These are phyloP conservation scores for Mustela lutreola DNA, from an alignment of 2,113 vertebrate species.

Conservation along the genomic window DNA sequence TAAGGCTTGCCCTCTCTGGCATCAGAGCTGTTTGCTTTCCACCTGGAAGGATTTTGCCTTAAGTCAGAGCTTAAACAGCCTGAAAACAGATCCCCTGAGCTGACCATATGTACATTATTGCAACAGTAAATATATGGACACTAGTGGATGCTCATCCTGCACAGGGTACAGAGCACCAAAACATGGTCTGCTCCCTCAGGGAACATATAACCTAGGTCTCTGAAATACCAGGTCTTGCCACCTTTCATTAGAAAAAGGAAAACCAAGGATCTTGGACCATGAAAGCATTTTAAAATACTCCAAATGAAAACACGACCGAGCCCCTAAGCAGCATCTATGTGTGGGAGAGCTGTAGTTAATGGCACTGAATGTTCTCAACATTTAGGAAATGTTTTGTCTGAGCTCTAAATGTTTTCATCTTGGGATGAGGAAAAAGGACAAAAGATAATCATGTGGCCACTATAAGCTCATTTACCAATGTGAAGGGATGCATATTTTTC, in stretches of 20 bases:
- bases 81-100: background rate
- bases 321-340: background rate
- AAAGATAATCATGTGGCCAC: background rate
- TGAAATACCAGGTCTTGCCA: background rate
- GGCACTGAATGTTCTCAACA: background rate
- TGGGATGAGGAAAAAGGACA: background rate
- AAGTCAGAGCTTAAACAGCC: background rate
- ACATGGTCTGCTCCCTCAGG: background rate
- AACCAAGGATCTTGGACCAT: background rate
- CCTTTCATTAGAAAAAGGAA: background rate
- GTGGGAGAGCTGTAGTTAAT: background rate
- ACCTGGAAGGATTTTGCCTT: background rate
- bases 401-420: background rate
- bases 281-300: background rate
- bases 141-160: background rate
- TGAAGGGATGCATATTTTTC: background rate
- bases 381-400: background rate
- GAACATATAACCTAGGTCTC: background rate
- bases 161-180: rapidly evolving
- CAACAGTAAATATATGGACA: background rate
- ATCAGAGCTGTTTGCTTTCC: background rate
- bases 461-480: background rate
- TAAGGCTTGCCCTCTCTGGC: no score
- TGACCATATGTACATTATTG: background rate
- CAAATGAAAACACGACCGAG: background rate